These are phyloP conservation scores for Dendroctonus ponderosae DNA, from an alignment of 1,140 invertebrate genomes.

Conservation along the genomic window DNA sequence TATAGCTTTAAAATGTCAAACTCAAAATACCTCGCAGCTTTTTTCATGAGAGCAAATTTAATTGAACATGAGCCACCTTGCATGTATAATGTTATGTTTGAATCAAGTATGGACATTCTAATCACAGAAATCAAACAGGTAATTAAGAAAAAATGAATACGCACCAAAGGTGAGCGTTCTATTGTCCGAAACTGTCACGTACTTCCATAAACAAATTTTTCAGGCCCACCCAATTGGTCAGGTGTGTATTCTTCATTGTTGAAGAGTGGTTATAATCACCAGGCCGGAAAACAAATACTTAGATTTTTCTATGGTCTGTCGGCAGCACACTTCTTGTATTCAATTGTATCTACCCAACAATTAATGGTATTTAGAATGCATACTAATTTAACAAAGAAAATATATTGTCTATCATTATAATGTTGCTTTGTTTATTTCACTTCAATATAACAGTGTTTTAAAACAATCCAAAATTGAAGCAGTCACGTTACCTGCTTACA, in stretches of 20 bases:
- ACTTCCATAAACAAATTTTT: constrained; percentile 11
- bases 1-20: too few relatives aligned
- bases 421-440: neutral
- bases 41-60: too few relatives aligned
- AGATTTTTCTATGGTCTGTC: neutral
- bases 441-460: neutral
- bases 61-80: too few relatives aligned
- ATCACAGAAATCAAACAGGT: too few relatives aligned
- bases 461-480: neutral
- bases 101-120: too few relatives aligned
- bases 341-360: constrained; percentile 23
- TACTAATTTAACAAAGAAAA: constrained; percentile 1
- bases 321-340: constrained; percentile 8
- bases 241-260: constrained; percentile 25
- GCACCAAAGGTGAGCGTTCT: neutral
- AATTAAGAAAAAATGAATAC: too few relatives aligned
- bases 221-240: constrained; percentile 28
- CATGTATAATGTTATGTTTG: too few relatives aligned
- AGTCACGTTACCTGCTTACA: neutral
- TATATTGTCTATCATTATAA: neutral
- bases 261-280: constrained; percentile 7
- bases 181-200: constrained; percentile 19
- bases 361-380: constrained; percentile 6
- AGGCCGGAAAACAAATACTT: neutral
- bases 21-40: too few relatives aligned